Conservation (phyloP, 2,888 invertebrate genomes). For the Hypercompe scribonia region DNA sequence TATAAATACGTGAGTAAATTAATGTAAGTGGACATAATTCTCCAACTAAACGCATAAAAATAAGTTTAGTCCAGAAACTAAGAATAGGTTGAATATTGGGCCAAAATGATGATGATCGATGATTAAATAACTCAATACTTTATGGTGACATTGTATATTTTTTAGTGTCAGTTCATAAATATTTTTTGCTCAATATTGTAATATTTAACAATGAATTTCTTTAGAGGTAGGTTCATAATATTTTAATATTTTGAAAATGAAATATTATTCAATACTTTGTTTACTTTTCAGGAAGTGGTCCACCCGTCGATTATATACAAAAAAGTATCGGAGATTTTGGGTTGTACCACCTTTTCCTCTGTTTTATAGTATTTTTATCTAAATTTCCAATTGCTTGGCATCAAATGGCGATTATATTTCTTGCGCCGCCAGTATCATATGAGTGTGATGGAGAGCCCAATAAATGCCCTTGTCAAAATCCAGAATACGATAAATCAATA, state of each 20-base stretch:
- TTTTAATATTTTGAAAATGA: neutral
- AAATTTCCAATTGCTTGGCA: slow-evolving; percentile 72
- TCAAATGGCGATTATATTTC: slow-evolving; percentile 72
- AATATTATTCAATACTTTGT: neutral
- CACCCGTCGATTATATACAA: slow-evolving; percentile 4
- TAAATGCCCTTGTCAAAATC: slow-evolving; percentile 52
- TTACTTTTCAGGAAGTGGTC: slow-evolving; percentile 3
- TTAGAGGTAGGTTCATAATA: neutral
- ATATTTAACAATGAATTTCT: neutral
- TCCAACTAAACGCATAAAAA: neutral
- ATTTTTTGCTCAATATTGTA: neutral
- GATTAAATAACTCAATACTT: no score
- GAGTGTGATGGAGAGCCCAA: slow-evolving; percentile 44
- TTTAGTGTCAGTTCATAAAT: neutral
- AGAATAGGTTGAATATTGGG: neutral
- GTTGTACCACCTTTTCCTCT: slow-evolving; percentile 65
- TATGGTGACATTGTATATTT: neutral
- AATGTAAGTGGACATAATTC: no score
- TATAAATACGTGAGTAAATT: no score
- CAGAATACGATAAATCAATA: slow-evolving; percentile 87
- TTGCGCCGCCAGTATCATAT: slow-evolving; percentile 62
- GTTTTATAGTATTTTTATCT: slow-evolving; percentile 59
- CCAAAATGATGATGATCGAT: neutral
- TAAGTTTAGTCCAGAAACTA: no score
- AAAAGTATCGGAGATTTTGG: slow-evolving; percentile 24